These are phyloP conservation scores for Drosophila monieri DNA, from an alignment of 2,888 invertebrate species.

Conservation along the genomic window DNA sequence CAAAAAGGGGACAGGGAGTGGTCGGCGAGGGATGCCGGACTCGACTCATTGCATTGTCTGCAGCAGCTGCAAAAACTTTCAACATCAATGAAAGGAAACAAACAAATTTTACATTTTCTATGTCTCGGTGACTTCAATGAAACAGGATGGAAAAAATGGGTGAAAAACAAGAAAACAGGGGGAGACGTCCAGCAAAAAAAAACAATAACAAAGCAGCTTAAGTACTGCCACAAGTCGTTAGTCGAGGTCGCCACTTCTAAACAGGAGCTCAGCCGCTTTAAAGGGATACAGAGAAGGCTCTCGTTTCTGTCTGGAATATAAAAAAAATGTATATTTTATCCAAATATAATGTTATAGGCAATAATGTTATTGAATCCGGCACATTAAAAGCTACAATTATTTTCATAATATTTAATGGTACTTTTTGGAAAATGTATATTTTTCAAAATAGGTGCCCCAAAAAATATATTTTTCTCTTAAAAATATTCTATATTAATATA, in stretches of 20 bases:
- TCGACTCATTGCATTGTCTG: slow-evolving; percentile 59
- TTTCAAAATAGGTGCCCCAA: not conserved
- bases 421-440: not conserved
- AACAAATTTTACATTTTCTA: slow-evolving; percentile 72
- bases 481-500: too few relatives aligned
- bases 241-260: slow-evolving; percentile 31
- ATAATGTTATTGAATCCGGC: not conserved
- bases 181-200: slow-evolving; percentile 15
- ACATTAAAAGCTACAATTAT: too few relatives aligned
- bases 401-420: too few relatives aligned
- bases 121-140: slow-evolving; percentile 45
- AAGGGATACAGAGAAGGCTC: slow-evolving; percentile 9
- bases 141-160: slow-evolving; percentile 6
- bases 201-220: slow-evolving; percentile 53
- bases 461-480: not conserved
- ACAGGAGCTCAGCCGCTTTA: slow-evolving; percentile 4
- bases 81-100: slow-evolving; percentile 70
- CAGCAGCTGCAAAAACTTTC: slow-evolving; percentile 74
- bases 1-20: slow-evolving; percentile 2
- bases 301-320: not conserved
- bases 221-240: slow-evolving; percentile 48
- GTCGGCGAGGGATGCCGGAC: not conserved
- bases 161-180: not conserved
- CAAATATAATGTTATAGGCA: too few relatives aligned
- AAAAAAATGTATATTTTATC: not conserved